Evolutionary conservation across 2,113 vertebrate genomes (phyloP), one percentile per base, ranked within the genome.

Genomic region (Periophthalmodon schlosseri): DNA sequence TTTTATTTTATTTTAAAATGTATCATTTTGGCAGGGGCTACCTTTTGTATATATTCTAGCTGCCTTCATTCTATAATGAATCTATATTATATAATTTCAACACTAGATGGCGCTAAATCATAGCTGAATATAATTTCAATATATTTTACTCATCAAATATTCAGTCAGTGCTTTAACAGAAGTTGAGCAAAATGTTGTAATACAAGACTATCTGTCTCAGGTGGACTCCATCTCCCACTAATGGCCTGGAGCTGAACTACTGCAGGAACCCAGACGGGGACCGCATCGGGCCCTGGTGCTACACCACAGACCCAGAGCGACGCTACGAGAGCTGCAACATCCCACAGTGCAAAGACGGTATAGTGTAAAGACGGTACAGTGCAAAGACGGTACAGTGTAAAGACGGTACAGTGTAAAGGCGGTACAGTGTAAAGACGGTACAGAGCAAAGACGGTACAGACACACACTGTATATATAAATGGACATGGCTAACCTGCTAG

Each of bases 181-280:
- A 39, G 20, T 23, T 57, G 21, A 4, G 12, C 56, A 57, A 57
- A 57, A 12, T 24, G 1, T 57, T 10, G 21, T 57, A 3, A 5
- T 13, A 20, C 7, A 20, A 20, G 11, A 9, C 36, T 72, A 70
- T 10, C 34, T 34, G 0, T 21, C 23, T 82, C 90, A 99, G 97
- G 89, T 98, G 95, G 91, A 93, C 87, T n/a, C 96, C 95, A 0
- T 94, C 93, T 1, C 21, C 75, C 1, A 87, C 47, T 21, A 98
- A 97, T 0, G 96, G 95, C 46, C 91, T 99, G 86, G 97, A 99
- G 89, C 83, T 96, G 72, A 98, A 98, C 84, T 99, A 95, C 89
- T 99, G 98, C 87, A 95, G 98, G 69, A 99, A 99, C 75, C 98
- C 97, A 0, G 97, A 99, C 10, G 84, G 61, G 3, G 97, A 99